Conservation (phyloP, 2,113 vertebrate genomes). For the Podocnemis expansa region DNA sequence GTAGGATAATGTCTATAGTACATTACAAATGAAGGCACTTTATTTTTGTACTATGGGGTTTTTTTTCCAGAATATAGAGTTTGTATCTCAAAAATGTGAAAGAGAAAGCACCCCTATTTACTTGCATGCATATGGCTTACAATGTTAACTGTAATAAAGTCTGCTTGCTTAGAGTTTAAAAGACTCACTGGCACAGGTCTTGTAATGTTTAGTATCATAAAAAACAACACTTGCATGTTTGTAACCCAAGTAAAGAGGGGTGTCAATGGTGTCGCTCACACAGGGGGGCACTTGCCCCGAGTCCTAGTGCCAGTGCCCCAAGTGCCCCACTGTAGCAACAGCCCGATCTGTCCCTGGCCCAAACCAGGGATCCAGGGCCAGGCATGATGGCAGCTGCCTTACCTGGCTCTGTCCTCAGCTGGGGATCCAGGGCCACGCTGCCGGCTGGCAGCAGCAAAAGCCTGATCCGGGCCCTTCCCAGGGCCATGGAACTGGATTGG, state of each 20-base stretch:
- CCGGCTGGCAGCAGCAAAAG: too few species aligned
- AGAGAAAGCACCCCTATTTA: background rate
- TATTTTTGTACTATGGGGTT: constrained; percentile 24
- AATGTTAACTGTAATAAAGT: background rate
- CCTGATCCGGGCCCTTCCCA: too few species aligned
- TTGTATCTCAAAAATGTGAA: background rate
- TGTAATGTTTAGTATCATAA: background rate
- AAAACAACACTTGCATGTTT: background rate
- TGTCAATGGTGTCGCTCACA: too few species aligned
- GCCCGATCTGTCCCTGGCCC: too few species aligned
- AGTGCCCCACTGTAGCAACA: too few species aligned
- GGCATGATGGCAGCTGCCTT: too few species aligned
- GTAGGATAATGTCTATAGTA: background rate
- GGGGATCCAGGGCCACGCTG: too few species aligned
- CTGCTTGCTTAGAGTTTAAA: background rate
- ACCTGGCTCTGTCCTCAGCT: too few species aligned
- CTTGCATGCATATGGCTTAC: background rate
- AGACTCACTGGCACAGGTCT: background rate
- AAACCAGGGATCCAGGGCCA: too few species aligned
- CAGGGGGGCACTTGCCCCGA: too few species aligned
- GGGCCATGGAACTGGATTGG: too few species aligned
- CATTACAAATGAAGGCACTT: background rate
- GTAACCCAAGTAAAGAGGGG: background rate
- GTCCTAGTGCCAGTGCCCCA: too few species aligned
- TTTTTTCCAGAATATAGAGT: background rate